Evolutionary conservation across 2,888 invertebrate genomes (phyloP).

Genomic region (Drosophila nigricruria): DNA sequence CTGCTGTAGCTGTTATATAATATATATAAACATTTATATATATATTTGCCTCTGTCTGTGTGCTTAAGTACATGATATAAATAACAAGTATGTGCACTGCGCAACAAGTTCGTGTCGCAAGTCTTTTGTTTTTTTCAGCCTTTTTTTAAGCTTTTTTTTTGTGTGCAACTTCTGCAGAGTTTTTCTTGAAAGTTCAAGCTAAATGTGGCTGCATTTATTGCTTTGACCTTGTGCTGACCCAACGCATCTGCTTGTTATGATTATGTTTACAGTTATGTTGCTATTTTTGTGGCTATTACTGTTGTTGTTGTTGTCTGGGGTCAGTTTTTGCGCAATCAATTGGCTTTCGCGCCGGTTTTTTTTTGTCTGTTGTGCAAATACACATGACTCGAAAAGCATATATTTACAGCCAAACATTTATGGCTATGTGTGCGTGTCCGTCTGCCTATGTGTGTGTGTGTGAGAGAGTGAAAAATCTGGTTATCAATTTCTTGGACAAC

Average conservation of each 20-base stretch:
- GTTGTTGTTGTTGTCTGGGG: constrained; percentile 24
- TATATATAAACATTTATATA: constrained; percentile 5
- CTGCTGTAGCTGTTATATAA: constrained; percentile 34
- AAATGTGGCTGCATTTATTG: constrained; percentile 40
- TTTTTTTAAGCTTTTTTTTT: constrained; percentile 40
- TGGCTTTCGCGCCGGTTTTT: constrained; percentile 51
- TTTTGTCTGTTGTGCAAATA: constrained; percentile 45
- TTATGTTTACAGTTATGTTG: constrained; percentile 35
- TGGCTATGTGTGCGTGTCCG: constrained; percentile 2
- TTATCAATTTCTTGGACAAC: constrained; percentile 44
- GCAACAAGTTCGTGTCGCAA: constrained; percentile 66
- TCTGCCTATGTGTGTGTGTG: not conserved
- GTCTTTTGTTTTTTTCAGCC: constrained; percentile 60
- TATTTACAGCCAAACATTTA: not conserved
- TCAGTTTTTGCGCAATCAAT: constrained; percentile 52
- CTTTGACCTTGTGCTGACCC: constrained; percentile 52
- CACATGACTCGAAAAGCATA: constrained; percentile 22
- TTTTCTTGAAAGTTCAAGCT: constrained; percentile 48
- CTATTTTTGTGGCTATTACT: constrained; percentile 1
- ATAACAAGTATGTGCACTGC: constrained; percentile 51
- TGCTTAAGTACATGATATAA: constrained; percentile 49
- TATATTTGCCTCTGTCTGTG: not conserved
- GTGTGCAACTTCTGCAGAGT: constrained; percentile 30
- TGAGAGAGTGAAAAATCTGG: constrained; percentile 31
- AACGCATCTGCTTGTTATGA: constrained; percentile 18